phyloP scores from a whole-genome alignment of 2,113 vertebrate genomes.

The Sorex fumeus region DNA sequence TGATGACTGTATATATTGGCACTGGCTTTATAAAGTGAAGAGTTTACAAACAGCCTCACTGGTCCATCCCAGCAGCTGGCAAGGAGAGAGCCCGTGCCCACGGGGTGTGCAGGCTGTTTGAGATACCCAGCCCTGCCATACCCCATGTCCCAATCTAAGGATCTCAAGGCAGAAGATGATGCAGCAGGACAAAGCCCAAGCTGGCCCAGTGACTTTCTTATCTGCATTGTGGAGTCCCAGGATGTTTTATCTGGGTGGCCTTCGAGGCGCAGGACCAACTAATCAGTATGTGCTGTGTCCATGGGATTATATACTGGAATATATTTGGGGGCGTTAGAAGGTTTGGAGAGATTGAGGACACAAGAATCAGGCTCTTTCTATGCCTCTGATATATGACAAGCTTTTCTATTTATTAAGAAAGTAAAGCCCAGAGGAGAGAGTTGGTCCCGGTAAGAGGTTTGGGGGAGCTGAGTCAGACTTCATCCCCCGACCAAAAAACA shows the following conservation, averaged over 20 bases:
- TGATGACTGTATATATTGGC: slow-evolving; percentile 66
- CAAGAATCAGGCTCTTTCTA: not conserved
- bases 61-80: slow-evolving; percentile 74
- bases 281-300: not conserved
- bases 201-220: not conserved
- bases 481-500: too few relatives aligned
- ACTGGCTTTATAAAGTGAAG: slow-evolving; percentile 51
- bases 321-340: not conserved
- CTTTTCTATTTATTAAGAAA: slow-evolving; percentile 1
- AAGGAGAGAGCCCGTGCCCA: slow-evolving; percentile 27
- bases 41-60: slow-evolving; percentile 40
- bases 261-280: not conserved
- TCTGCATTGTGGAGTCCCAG: not conserved
- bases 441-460: not conserved
- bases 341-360: not conserved
- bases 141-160: not conserved
- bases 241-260: not conserved
- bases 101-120: slow-evolving; percentile 34
- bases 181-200: not conserved
- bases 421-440: not conserved
- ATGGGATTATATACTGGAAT: not conserved
- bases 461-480: too few relatives aligned
- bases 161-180: not conserved
- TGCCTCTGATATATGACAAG: not conserved
- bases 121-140: slow-evolving; percentile 40